phyloP scores from a whole-genome alignment of 2,113 vertebrate species.

The Syngnathoides biaculeatus region DNA sequence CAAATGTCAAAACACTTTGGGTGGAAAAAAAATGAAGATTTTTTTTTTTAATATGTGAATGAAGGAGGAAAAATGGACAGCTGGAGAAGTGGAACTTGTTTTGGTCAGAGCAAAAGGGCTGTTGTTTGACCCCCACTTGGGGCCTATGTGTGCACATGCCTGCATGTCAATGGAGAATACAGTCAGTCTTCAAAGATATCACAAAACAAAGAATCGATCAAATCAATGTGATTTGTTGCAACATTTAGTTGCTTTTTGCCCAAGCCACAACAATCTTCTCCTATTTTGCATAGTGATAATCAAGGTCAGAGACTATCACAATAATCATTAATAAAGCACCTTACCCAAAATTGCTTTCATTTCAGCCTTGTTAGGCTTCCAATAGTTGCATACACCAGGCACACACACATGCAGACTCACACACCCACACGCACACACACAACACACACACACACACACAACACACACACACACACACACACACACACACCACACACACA shows the following conservation, averaged over 20 bases:
- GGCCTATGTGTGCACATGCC: no score
- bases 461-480: slow-evolving; percentile 38
- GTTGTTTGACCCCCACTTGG: no score
- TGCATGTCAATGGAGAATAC: neutral
- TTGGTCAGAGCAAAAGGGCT: no score
- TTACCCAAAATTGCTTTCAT: slow-evolving; percentile 49
- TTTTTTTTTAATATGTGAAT: no score
- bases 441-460: slow-evolving; percentile 35
- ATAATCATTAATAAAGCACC: slow-evolving; percentile 18
- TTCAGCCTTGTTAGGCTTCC: slow-evolving; percentile 58
- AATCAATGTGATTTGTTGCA: neutral
- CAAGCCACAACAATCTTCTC: slow-evolving; percentile 43
- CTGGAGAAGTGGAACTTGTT: no score
- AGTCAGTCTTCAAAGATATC: neutral
- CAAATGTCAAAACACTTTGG: no score
- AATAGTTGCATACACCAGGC: slow-evolving; percentile 12
- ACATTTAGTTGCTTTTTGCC: neutral
- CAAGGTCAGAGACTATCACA: slow-evolving; percentile 58
- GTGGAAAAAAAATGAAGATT: no score
- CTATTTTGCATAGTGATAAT: slow-evolving; percentile 33
- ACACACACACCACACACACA: slow-evolving; percentile 27
- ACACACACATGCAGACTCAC: slow-evolving; percentile 35
- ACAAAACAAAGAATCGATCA: neutral
- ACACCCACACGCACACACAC: slow-evolving; percentile 36
- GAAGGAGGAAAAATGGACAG: no score